Conservation (phyloP, 2,113 vertebrate species). For the Capreolus pygargus region DNA sequence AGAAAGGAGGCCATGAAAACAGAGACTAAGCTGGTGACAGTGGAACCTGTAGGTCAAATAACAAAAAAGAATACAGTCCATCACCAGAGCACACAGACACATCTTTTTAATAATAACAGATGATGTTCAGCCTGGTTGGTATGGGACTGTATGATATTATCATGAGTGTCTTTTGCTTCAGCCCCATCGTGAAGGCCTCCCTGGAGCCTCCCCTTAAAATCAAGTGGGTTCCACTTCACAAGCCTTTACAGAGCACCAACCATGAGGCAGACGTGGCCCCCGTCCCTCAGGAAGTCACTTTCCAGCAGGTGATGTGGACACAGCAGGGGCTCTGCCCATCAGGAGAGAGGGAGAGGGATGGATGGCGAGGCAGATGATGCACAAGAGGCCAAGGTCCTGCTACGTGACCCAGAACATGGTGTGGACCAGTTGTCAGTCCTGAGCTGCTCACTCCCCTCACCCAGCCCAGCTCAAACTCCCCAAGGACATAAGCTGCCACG, state of each 20-base stretch:
- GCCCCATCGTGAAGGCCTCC: not conserved
- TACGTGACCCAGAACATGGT: not conserved
- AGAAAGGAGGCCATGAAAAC: not conserved
- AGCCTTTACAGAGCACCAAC: not conserved
- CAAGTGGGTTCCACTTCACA: not conserved
- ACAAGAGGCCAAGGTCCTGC: not conserved
- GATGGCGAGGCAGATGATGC: accelerated
- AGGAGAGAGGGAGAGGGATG: not conserved
- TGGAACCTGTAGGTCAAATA: not conserved
- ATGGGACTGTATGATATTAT: not conserved
- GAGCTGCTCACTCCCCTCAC: not conserved
- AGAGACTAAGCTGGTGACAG: not conserved
- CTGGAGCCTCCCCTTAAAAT: not conserved
- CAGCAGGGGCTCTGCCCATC: accelerated
- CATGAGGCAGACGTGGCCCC: not conserved
- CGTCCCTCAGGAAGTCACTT: not conserved
- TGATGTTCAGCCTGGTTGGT: not conserved
- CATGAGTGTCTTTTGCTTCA: not conserved
- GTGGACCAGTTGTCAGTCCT: not conserved
- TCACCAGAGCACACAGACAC: not conserved
- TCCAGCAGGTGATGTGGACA: not conserved
- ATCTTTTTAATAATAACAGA: not conserved
- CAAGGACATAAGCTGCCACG: not conserved
- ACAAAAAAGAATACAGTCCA: not conserved
- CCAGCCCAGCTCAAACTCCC: not conserved